Conservation (phyloP, 2,888 invertebrate species). For the Tillus elongatus region DNA sequence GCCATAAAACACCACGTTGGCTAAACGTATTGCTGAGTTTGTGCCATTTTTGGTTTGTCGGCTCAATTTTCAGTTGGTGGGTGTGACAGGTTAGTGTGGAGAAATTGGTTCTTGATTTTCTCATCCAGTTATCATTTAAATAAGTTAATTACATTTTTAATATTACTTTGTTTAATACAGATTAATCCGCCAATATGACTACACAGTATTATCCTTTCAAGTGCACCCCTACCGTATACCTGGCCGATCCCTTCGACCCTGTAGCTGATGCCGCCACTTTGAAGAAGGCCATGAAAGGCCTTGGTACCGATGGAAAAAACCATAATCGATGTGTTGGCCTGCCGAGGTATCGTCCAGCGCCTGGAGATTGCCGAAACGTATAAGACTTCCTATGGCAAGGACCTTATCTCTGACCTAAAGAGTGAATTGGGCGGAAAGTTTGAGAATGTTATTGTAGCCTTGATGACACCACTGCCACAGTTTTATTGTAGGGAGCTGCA, state of each 20-base stretch:
- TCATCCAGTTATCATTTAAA: no score
- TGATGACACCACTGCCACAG: slow-evolving; percentile 83
- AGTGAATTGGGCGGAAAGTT: slow-evolving; percentile 84
- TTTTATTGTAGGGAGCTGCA: slow-evolving; percentile 87
- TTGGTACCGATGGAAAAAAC: slow-evolving; percentile 87
- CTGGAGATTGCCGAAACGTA: slow-evolving; percentile 83
- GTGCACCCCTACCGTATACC: slow-evolving; percentile 84
- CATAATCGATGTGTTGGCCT: slow-evolving; percentile 81
- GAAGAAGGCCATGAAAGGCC: slow-evolving; percentile 87
- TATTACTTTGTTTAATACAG: no score
- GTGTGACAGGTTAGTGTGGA: no score
- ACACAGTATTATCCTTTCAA: no score
- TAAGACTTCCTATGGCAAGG: slow-evolving; percentile 88
- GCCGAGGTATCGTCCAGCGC: slow-evolving; percentile 82
- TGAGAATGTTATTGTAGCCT: slow-evolving; percentile 80
- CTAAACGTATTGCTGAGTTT: no score
- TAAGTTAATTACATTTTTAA: no score
- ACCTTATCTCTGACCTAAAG: slow-evolving; percentile 68
- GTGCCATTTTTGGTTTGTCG: no score
- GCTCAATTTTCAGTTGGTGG: no score
- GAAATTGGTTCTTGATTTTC: no score
- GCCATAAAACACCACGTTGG: no score
- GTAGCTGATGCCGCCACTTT: slow-evolving; percentile 74
- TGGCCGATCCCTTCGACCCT: slow-evolving; percentile 78
- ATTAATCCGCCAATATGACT: no score